Evolutionary conservation across 2,113 vertebrate species (phyloP), one percentile per base, ranked within the genome.

Genomic region (Oophaga pumilio): DNA sequence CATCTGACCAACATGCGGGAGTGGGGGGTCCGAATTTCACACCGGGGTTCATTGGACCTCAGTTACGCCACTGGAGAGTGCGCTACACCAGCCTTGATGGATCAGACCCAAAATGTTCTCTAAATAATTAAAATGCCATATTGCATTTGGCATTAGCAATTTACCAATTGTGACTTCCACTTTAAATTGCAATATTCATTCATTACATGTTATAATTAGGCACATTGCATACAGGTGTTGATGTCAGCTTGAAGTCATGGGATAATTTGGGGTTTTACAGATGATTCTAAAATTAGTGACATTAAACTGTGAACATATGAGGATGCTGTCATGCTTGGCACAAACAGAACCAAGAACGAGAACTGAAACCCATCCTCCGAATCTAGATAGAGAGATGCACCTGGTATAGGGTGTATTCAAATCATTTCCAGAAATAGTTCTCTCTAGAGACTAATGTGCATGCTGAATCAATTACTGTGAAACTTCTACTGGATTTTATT

Each of bases 211-310:
- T 71, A 69, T 69, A 69, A 69, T 28, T 13, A 26, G 18, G 20
- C 33, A 18, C 5, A 18, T 8, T 33, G 15, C 15, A 73, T 43
- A 18, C 69, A 73, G 33, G 69, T 33, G 69, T 73, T 43, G 15
- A 33, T 71, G 69, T 73, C 69, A 49, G 18, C 10, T 73, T 43
- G 69, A 73, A 43, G 69, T 43, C 69, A 73, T 18, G 69, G 33
- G 69, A 20, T 73, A 73, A 73, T 73, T 73, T 43, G 28, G 69
- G 69, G 69, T 43, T 73, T 33, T 73, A 73, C 69, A 73, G 69
- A 43, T 73, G 33, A 73, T 73, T 73, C 69, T 73, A 33, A 43
- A 73, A 20, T 43, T 69, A 69, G 10, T 24, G 14, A 14, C 6
- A 69, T 69, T 12, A 14, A 43, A 73, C 14, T 73, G 6, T 43